Base-by-base conservation (phyloP, 2,113 vertebrate genomes). In the Lutjanus erythropterus region DNA sequence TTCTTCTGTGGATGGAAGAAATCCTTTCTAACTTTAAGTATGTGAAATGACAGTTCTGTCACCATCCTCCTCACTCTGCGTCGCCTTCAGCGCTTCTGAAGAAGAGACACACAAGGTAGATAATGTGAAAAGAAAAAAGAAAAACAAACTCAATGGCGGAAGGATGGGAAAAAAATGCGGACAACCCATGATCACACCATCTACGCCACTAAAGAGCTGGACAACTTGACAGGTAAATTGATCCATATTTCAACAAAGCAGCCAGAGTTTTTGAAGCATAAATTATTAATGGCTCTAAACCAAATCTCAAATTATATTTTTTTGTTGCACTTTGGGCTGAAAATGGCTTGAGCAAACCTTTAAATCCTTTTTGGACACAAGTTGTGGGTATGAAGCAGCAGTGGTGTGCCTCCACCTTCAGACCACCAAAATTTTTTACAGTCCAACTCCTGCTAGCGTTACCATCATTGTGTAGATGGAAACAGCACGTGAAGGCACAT, bases 11-110 rank as follows among this genome's bases (percentile, higher is more conserved):
- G 53, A 61, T 58, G 35, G 49, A 77, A 65, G 50, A 27, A 25
- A 81, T 72, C 59, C 42, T 53, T 61, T 67, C 23, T 35, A 61
- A 79, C 29, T 55, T 79, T 49, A 42, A 77, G 68, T 66, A 67
- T 76, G 56, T 56, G 21, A 70, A 62, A 70, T 25, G 35, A 65
- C 53, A 61, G 49, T 35, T 68, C 56, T 71, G 44, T 71, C 71
- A 55, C 16, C 67, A 8, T 27, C 15, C n/a, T 64, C 21, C 27
- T 76, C 49, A 19, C 41, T 61, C 25, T 50, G 21, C 1, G 29
- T 41, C 5, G 11, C 27, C 56, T n/a, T 64, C 33, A 39, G 25
- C 41, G 42, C 9, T 42, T 27, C 25, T 52, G 35, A 58, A 33
- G 31, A 29, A 42, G 27, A 52, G 31, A n/a, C 27, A 14, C 71